Percentiles rank a stretch among this genome's conserved stretches.
phyloP scores from a whole-genome alignment of 2,888 invertebrate species.

The Salticus scenicus region DNA sequence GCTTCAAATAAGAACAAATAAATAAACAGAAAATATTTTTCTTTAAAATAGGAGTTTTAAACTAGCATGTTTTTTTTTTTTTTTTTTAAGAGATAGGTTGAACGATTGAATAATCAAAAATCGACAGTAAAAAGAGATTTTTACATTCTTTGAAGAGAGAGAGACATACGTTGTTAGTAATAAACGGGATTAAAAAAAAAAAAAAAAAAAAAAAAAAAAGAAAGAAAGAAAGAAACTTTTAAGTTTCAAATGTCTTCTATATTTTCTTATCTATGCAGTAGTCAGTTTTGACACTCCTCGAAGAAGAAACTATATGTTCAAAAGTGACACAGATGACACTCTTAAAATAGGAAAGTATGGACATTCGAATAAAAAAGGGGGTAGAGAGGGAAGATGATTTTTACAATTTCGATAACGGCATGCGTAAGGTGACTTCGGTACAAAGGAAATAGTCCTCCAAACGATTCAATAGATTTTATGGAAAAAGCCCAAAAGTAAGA shows the following conservation, averaged over 20 bases:
- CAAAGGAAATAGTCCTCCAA: not conserved
- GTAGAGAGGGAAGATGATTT: not conserved
- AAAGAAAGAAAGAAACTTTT: not conserved
- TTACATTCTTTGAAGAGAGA: too few relatives aligned
- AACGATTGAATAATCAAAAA: too few relatives aligned
- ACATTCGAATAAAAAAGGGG: not conserved
- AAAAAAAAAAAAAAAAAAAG: not conserved
- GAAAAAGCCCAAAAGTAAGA: too few relatives aligned
- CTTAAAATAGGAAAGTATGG: not conserved
- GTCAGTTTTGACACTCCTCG: constrained; percentile 17
- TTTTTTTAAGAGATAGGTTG: too few relatives aligned
- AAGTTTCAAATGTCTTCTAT: not conserved
- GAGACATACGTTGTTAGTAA: too few relatives aligned
- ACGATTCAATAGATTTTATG: too few relatives aligned
- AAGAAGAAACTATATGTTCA: constrained; percentile 40
- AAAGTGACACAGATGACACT: constrained; percentile 38
- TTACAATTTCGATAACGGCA: not conserved
- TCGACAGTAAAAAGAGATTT: too few relatives aligned
- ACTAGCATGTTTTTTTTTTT: too few relatives aligned
- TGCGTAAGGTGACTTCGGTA: not conserved
- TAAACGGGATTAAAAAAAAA: too few relatives aligned
- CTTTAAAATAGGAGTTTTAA: too few relatives aligned
- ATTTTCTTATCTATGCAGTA: not conserved
- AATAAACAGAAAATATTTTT: too few relatives aligned
- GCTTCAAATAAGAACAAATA: too few relatives aligned